A percentile compares a stretch with the other conserved stretches of the same genome.
phyloP scores from a whole-genome alignment of 92 coral and sea anemone genomes.

The Umimayanthus kanabou region DNA sequence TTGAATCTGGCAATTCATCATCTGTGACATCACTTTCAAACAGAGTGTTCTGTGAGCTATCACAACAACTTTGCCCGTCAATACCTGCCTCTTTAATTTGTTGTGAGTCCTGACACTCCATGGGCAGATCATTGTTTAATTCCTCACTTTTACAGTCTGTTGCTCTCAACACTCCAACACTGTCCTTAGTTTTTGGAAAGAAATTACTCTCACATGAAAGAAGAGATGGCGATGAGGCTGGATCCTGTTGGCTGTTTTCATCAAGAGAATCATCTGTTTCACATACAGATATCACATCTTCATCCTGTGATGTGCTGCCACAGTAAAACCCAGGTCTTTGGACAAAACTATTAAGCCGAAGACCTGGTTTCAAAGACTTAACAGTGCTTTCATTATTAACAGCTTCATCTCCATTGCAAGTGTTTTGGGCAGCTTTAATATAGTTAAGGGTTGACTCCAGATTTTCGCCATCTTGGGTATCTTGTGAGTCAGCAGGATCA shows the following conservation, averaged over 20 bases:
- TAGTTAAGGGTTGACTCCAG: neutral
- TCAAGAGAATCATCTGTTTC: neutral
- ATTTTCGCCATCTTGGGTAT: neutral
- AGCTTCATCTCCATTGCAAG: neutral
- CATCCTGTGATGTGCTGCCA: neutral
- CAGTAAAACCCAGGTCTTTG: slow-evolving; percentile 9
- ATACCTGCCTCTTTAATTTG: neutral
- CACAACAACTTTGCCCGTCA: neutral
- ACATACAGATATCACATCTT: neutral
- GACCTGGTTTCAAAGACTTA: slow-evolving; percentile 3
- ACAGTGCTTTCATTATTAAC: neutral
- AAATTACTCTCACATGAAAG: neutral
- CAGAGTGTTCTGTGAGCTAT: neutral
- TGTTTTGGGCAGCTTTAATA: neutral
- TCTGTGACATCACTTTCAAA: slow-evolving; percentile 32
- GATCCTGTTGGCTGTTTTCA: neutral
- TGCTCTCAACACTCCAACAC: neutral
- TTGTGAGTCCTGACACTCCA: slow-evolving; percentile 16
- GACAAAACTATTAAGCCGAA: neutral
- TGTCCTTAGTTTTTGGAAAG: neutral
- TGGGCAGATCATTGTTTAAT: neutral
- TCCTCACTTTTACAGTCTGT: neutral
- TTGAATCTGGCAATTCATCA: neutral
- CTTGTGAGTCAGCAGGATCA: neutral
- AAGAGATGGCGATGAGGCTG: slow-evolving; percentile 32